Percentiles rank a stretch among this genome's conserved stretches.
phyloP scores from a whole-genome alignment of 2,888 invertebrate genomes.

The Eudasyphora cyanicolor region DNA sequence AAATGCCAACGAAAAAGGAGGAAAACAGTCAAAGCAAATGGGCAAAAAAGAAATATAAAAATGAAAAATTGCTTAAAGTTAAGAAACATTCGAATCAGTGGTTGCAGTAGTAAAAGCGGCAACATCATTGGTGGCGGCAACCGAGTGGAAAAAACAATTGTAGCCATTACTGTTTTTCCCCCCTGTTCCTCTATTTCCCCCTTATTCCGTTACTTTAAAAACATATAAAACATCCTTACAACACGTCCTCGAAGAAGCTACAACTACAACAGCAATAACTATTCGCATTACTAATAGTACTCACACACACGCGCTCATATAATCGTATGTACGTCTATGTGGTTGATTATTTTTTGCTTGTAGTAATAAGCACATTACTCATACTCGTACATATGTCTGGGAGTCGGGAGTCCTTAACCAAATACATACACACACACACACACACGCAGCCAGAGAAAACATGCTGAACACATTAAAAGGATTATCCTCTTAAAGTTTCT shows the following conservation, averaged over 20 bases:
- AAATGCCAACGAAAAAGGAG: background rate
- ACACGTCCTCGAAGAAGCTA: background rate
- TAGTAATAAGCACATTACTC: slow-evolving; percentile 15
- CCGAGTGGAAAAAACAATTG: background rate
- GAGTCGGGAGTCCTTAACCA: background rate
- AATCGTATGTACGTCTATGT: background rate
- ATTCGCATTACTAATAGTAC: background rate
- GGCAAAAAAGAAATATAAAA: slow-evolving; percentile 42
- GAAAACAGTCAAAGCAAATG: background rate
- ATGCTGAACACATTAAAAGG: slow-evolving; percentile 62
- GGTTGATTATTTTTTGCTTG: background rate
- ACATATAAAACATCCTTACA: slow-evolving; percentile 27
- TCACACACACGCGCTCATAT: background rate
- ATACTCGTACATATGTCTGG: background rate
- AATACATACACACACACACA: background rate
- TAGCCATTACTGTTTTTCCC: slow-evolving; percentile 9
- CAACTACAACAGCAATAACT: background rate
- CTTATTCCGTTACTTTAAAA: background rate
- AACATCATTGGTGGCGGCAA: background rate
- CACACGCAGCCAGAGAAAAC: background rate
- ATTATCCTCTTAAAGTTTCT: slow-evolving; percentile 65
- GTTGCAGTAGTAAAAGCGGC: too few species aligned
- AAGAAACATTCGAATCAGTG: slow-evolving; percentile 24
- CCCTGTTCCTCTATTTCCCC: background rate
- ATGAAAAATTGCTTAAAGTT: slow-evolving; percentile 62